Conservation (phyloP, 1,140 invertebrate species). For the Antheraea pernyi region DNA sequence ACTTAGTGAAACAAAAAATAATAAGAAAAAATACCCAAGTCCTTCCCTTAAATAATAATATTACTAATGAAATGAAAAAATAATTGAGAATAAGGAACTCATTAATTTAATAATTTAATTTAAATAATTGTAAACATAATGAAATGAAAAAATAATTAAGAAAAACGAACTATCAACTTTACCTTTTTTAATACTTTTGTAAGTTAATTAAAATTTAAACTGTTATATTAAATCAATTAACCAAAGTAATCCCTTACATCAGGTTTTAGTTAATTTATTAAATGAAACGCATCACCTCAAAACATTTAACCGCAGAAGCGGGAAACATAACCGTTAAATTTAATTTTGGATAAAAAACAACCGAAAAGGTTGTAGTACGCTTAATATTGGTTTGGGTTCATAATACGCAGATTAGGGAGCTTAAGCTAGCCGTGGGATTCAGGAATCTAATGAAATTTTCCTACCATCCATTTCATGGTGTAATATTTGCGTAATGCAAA, state of each 20-base stretch:
- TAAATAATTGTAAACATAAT: not conserved
- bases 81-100: not conserved
- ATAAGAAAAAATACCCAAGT: not conserved
- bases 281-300: not conserved
- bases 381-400: conserved; percentile 1
- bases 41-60: not conserved
- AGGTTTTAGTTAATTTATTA: not conserved
- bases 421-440: not conserved
- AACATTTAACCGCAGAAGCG: not conserved
- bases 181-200: not conserved
- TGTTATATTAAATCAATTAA: not conserved
- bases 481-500: not conserved
- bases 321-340: conserved; percentile 11
- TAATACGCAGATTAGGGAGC: conserved; percentile 8
- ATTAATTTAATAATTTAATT: no score
- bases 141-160: not conserved
- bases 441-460: conserved; percentile 12
- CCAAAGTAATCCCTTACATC: not conserved
- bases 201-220: not conserved
- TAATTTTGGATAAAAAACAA: conserved; percentile 8
- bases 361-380: not conserved
- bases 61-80: no score
- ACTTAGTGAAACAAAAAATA: not conserved
- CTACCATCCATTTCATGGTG: not conserved
- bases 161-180: not conserved